Conservation (phyloP, 2,888 invertebrate genomes). For the Vandiemenella viatica region DNA sequence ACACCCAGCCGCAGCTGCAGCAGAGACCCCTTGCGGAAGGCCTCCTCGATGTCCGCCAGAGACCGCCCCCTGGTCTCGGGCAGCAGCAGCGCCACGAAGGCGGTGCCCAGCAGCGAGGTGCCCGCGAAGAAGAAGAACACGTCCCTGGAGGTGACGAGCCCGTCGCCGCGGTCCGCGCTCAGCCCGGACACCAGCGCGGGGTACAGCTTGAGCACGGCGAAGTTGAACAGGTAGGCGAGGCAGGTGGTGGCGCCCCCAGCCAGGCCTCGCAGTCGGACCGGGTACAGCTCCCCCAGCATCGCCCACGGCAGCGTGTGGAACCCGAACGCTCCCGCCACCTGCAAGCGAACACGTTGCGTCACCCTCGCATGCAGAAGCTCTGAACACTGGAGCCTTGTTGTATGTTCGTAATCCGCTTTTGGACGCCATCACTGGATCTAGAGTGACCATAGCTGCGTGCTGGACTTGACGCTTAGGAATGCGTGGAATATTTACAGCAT, state of each 20-base stretch:
- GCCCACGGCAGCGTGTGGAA: conserved; percentile 40
- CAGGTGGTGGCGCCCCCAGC: conserved; percentile 34
- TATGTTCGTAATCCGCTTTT: no score
- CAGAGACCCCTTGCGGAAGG: neutral
- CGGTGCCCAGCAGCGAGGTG: conserved; percentile 31
- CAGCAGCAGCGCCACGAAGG: conserved; percentile 31
- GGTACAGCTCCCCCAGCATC: conserved; percentile 43
- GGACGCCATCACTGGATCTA: no score
- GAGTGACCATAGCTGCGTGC: no score
- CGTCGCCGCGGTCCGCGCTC: neutral
- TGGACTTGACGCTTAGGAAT: no score
- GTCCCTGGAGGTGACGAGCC: neutral
- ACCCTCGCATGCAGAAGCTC: neutral
- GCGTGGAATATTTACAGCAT: no score
- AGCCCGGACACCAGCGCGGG: conserved; percentile 20
- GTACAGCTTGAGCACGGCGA: conserved; percentile 36
- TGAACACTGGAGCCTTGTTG: neutral
- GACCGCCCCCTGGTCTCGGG: conserved; percentile 40
- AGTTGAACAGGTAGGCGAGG: conserved; percentile 36
- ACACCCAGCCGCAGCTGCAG: no score
- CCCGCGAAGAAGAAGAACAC: conserved; percentile 35
- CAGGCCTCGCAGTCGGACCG: conserved; percentile 33
- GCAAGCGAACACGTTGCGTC: no score
- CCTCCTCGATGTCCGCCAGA: conserved; percentile 33
- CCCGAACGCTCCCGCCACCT: conserved; percentile 32